A percentile compares a stretch with the other conserved stretches of the same genome.
Conservation (phyloP, 2,888 invertebrate species). For the Candidula unifasciata region DNA sequence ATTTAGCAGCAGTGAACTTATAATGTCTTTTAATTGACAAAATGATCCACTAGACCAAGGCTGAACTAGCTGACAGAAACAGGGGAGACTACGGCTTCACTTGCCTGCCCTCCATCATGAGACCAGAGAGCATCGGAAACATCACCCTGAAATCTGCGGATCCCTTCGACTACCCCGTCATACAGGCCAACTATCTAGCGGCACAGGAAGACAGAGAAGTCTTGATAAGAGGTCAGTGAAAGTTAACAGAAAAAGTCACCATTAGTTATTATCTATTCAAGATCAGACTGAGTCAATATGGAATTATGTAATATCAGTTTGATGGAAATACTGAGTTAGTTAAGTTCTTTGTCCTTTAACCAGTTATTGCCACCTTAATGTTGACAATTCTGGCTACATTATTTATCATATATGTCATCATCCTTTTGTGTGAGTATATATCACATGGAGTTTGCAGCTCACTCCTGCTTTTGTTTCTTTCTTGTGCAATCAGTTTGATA, state of each 20-base stretch:
- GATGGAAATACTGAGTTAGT: too few species aligned
- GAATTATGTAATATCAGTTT: constrained; percentile 89
- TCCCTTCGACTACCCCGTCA: constrained; percentile 87
- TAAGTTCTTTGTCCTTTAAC: too few species aligned
- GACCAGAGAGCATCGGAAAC: constrained; percentile 86
- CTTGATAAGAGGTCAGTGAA: constrained; percentile 50
- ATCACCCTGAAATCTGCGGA: constrained; percentile 86
- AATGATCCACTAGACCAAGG: constrained; percentile 11
- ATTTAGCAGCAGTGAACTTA: too few species aligned
- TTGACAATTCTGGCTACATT: too few species aligned
- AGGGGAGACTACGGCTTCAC: constrained; percentile 51
- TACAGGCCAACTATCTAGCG: constrained; percentile 92
- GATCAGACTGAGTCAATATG: constrained; percentile 93
- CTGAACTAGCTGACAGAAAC: constrained; percentile 34
- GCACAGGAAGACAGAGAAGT: constrained; percentile 81
- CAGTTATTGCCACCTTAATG: too few species aligned
- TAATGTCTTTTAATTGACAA: too few species aligned
- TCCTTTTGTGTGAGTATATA: too few species aligned
- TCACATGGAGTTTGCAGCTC: too few species aligned
- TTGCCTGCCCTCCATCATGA: constrained; percentile 47
- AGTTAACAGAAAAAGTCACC: not conserved
- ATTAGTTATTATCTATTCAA: constrained; percentile 84
- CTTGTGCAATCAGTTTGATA: too few species aligned
- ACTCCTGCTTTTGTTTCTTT: too few species aligned
- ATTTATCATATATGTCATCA: too few species aligned